Evolutionary conservation across 2,113 vertebrate genomes (phyloP).

Genomic region (Nasalis larvatus): DNA sequence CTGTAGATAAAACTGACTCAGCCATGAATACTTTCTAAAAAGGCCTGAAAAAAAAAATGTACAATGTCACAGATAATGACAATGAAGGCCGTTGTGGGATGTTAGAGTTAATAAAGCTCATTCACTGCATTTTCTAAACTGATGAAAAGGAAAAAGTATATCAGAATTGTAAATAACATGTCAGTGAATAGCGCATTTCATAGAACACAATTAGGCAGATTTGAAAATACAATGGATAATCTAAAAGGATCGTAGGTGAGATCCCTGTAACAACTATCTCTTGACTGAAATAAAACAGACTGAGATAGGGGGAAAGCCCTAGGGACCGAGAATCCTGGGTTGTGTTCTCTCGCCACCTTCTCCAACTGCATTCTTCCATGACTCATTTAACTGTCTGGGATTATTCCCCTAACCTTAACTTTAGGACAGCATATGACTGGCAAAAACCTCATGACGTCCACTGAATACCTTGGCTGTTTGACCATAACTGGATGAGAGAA

Average conservation of each 20-base stretch:
- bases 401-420: neutral
- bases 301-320: neutral
- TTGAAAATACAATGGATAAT: conserved; percentile 59
- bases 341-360: neutral
- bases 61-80: conserved; percentile 67
- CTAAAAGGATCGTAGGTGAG: neutral
- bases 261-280: neutral
- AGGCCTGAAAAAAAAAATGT: neutral
- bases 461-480: neutral
- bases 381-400: neutral
- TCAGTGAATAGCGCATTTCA: conserved; percentile 27
- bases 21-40: conserved; percentile 65
- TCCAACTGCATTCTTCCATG: neutral
- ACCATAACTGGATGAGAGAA: neutral
- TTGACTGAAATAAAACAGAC: neutral
- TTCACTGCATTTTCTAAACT: conserved; percentile 32
- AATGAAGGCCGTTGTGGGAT: neutral
- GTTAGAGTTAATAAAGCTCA: conserved; percentile 66
- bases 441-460: neutral
- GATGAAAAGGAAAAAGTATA: neutral
- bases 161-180: neutral
- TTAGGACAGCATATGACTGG: neutral
- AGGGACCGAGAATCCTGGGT: neutral
- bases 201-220: conserved; percentile 38
- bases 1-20: conserved; percentile 67